phyloP scores from a whole-genome alignment of 2,888 invertebrate species.

The Hyposoter didymator region DNA sequence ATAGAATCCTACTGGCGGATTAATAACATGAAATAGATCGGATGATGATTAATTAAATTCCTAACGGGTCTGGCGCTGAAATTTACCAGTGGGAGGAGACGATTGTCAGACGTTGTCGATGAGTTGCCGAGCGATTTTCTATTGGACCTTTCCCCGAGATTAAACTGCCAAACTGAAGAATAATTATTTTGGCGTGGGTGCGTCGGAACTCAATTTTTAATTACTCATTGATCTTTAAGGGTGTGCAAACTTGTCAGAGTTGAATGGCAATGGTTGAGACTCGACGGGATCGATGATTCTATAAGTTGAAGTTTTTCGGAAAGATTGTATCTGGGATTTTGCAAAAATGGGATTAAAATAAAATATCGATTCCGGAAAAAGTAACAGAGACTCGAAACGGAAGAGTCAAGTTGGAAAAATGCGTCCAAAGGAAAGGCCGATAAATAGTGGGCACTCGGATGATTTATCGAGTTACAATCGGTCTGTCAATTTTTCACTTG shows the following conservation, averaged over 20 bases:
- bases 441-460: conserved; percentile 13
- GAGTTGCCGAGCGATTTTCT: not conserved
- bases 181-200: not conserved
- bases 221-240: not conserved
- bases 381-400: not conserved
- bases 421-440: not conserved
- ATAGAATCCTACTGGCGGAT: conserved; percentile 55
- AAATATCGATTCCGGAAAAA: not conserved
- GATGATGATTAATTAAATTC: conserved; percentile 82
- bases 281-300: not conserved
- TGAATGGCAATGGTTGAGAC: not conserved
- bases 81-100: conserved; percentile 6
- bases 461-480: conserved; percentile 14
- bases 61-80: conserved; percentile 62
- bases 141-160: not conserved
- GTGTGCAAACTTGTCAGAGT: not conserved
- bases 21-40: conserved; percentile 79
- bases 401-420: not conserved
- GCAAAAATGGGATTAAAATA: conserved; percentile 3
- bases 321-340: not conserved
- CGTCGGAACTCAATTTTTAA: not conserved
- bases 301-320: not conserved
- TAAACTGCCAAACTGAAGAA: not conserved
- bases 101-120: conserved; percentile 7
- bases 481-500: conserved; percentile 38